Evolutionary conservation across 2,888 invertebrate species (phyloP).

Genomic region (Plebejus melissa): DNA sequence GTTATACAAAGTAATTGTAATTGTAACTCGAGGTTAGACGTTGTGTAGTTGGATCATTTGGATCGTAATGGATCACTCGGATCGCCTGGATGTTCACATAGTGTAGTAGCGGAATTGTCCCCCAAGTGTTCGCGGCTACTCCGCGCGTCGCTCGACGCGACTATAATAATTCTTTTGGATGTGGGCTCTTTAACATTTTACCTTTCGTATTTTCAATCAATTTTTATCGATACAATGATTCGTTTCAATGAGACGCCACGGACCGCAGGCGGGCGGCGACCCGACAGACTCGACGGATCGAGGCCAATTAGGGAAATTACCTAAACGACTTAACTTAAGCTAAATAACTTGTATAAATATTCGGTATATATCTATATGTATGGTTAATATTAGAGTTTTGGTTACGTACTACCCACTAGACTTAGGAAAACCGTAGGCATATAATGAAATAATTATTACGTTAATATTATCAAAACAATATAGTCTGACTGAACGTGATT

Average conservation of each 20-base stretch:
- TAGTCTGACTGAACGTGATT: conserved; percentile 76
- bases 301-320: conserved; percentile 75
- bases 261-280: conserved; percentile 49
- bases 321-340: conserved; percentile 78
- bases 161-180: conserved; percentile 69
- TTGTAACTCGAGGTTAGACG: conserved; percentile 36
- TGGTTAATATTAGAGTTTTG: conserved; percentile 79
- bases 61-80: neutral
- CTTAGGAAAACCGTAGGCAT: conserved; percentile 75
- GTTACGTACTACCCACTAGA: conserved; percentile 78
- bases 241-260: conserved; percentile 64
- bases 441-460: conserved; percentile 75
- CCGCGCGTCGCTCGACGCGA: conserved; percentile 37
- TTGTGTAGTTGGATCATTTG: conserved; percentile 28
- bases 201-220: conserved; percentile 46
- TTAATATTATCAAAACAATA: conserved; percentile 72
- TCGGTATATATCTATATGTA: conserved; percentile 78
- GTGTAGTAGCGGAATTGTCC: conserved; percentile 44
- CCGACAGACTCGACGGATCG: conserved; percentile 73
- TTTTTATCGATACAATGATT: conserved; percentile 54
- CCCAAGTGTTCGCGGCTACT: conserved; percentile 43
- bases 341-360: conserved; percentile 78
- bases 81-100: conserved; percentile 26
- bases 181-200: conserved; percentile 67
- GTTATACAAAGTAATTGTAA: conserved; percentile 39